Conservation (phyloP, 2,888 invertebrate species). For the Hofmannophila pseudospretella region DNA sequence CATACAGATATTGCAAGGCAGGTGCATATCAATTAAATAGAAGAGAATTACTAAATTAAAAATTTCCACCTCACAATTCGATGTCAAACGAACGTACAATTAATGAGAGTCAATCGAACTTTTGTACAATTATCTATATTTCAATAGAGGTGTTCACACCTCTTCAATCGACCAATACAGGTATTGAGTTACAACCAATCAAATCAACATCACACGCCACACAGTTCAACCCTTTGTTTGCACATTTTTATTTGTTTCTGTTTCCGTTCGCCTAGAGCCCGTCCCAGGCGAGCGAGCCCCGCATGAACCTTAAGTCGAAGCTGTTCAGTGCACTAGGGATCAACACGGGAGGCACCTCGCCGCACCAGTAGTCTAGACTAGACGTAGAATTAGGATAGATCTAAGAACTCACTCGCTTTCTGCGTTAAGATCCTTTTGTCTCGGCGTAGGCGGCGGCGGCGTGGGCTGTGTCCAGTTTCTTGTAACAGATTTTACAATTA, state of each 20-base stretch:
- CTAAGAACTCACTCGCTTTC: slow-evolving; percentile 37
- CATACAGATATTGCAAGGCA: no score
- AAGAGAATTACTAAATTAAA: no score
- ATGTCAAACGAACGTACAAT: no score
- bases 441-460: background rate
- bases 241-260: slow-evolving; percentile 56
- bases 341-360: slow-evolving; percentile 79
- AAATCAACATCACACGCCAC: no score
- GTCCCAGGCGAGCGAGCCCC: slow-evolving; percentile 83
- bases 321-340: slow-evolving; percentile 91
- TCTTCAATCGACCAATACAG: no score
- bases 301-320: slow-evolving; percentile 90
- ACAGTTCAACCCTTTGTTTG: slow-evolving; percentile 40
- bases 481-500: background rate
- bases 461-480: background rate
- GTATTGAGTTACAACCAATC: no score
- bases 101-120: no score
- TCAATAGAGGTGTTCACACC: no score
- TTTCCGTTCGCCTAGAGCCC: slow-evolving; percentile 78
- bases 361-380: slow-evolving; percentile 57
- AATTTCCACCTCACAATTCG: no score
- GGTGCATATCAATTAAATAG: no score
- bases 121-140: no score
- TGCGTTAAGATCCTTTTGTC: slow-evolving; percentile 25
- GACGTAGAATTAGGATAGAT: slow-evolving; percentile 13